Evolutionary conservation across 2,113 vertebrate genomes (phyloP).

Genomic region (Apeltes quadracus): DNA sequence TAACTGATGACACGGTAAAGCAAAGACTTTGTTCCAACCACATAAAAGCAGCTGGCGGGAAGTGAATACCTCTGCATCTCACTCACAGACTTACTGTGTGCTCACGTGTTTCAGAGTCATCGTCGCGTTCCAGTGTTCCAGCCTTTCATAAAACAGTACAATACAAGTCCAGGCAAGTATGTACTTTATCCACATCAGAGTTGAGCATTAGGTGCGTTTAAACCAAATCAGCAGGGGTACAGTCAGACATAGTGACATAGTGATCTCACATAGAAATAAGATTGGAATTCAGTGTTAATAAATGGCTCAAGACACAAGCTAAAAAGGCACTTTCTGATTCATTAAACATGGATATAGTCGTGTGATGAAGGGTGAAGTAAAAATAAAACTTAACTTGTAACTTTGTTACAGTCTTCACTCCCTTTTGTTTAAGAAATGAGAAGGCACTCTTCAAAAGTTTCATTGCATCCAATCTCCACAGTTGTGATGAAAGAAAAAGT

Average conservation of each 20-base stretch:
- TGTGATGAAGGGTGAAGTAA: conserved; percentile 1
- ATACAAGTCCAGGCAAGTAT: conserved; percentile 27
- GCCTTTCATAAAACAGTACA: conserved; percentile 18
- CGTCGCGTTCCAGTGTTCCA: conserved; percentile 49
- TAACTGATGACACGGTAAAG: conserved; percentile 62
- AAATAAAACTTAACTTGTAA: conserved; percentile 47
- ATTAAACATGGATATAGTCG: conserved; percentile 28
- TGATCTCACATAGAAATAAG: conserved; percentile 16
- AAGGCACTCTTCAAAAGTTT: conserved; percentile 12
- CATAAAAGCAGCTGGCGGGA: conserved; percentile 59
- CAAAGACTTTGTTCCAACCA: conserved; percentile 54
- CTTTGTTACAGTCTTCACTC: conserved; percentile 33
- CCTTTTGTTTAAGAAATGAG: conserved; percentile 51
- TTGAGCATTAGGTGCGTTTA: conserved; percentile 25
- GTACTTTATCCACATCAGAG: conserved; percentile 25
- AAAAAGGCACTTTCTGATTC: conserved; percentile 62
- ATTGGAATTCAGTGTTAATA: conserved; percentile 60
- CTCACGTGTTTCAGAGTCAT: conserved; percentile 54
- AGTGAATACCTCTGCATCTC: conserved; percentile 66
- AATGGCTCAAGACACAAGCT: conserved; percentile 32
- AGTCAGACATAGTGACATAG: conserved; percentile 20
- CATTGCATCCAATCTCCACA: conserved; percentile 31
- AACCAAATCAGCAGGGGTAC: conserved; percentile 10
- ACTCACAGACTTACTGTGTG: conserved; percentile 30
- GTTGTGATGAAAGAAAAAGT: conserved; percentile 21